Conservation (phyloP, 2,113 vertebrate species). For the Carollia perspicillata region DNA sequence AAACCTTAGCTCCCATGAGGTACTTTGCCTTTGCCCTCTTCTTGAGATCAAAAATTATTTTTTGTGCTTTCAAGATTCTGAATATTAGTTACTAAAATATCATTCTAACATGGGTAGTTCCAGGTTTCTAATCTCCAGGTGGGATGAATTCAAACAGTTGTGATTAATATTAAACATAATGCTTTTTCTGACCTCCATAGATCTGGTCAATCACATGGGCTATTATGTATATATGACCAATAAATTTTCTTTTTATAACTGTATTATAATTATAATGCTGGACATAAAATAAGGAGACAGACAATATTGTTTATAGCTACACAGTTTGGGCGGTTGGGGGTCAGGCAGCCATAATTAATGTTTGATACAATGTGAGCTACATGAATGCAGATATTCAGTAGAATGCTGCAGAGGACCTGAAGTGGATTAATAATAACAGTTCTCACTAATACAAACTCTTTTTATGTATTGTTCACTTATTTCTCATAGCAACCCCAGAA, state of each 20-base stretch:
- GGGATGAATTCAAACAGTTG: not conserved
- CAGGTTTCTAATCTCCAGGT: not conserved
- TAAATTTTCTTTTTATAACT: not conserved
- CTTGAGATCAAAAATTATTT: not conserved
- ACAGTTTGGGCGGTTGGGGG: rapidly evolving
- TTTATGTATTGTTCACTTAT: not conserved
- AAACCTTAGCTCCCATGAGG: not conserved
- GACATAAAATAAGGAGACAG: not conserved
- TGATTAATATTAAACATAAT: not conserved
- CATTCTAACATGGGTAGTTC: not conserved
- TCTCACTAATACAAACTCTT: not conserved
- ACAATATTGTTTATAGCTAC: not conserved
- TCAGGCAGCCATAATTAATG: not conserved
- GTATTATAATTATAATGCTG: not conserved
- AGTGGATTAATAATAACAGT: not conserved
- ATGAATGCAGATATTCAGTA: not conserved
- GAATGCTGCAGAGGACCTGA: not conserved
- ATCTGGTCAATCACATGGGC: not conserved
- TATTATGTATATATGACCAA: not conserved
- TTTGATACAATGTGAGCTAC: not conserved
- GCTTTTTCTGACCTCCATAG: not conserved
- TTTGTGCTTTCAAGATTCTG: not conserved
- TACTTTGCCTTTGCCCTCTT: not conserved
- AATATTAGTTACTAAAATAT: not conserved
- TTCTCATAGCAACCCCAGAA: not conserved